phyloP scores from a whole-genome alignment of 2,797 vertebrate species.

The Australoheros facetus region DNA sequence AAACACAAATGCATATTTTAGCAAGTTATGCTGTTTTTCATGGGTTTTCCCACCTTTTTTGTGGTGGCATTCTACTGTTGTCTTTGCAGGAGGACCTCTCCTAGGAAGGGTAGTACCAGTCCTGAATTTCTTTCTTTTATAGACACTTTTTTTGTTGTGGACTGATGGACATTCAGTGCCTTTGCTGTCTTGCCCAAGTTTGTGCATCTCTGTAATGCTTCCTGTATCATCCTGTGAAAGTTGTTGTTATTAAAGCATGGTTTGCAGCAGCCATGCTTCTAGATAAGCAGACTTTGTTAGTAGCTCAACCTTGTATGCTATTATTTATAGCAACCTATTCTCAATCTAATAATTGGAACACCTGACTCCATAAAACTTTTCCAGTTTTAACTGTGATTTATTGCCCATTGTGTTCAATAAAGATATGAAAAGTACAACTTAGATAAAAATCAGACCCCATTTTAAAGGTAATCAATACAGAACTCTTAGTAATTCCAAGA shows the following conservation, averaged over 20 bases:
- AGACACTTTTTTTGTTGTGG: not conserved
- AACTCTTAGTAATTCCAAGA: not conserved
- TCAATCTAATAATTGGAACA: not conserved
- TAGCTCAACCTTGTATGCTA: not conserved
- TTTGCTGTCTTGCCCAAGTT: not conserved
- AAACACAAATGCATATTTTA: not conserved
- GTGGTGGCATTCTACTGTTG: not conserved
- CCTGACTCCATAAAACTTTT: not conserved
- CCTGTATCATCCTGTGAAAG: not conserved
- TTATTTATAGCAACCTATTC: not conserved
- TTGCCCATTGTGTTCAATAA: not conserved
- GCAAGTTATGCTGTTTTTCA: not conserved
- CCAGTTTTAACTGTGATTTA: not conserved
- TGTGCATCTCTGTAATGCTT: not conserved
- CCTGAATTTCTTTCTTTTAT: not conserved
- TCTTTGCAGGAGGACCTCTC: not conserved
- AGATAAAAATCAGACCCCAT: rapidly evolving
- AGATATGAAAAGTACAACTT: not conserved
- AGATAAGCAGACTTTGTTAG: not conserved
- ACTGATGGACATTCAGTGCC: not conserved
- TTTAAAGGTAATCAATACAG: not conserved
- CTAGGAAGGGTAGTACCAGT: rapidly evolving
- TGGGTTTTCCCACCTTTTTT: not conserved
- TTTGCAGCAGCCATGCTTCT: not conserved
- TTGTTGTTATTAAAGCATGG: not conserved